Conservation (phyloP, 1,140 invertebrate species). For the Calephelis virginiensis region DNA sequence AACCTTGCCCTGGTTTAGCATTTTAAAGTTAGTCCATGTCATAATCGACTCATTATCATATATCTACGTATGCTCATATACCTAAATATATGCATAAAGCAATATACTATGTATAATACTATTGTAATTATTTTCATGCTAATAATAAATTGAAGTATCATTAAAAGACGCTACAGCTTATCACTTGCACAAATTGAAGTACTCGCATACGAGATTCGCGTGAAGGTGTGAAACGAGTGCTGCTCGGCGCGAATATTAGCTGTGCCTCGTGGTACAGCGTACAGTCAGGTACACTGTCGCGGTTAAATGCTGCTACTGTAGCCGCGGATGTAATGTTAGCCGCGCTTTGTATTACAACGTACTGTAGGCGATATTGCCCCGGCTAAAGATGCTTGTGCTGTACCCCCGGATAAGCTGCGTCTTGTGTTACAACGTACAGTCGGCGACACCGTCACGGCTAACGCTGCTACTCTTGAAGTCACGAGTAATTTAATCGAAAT, state of each 20-base stretch:
- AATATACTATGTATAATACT: too few relatives aligned
- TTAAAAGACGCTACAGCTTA: constrained; percentile 26
- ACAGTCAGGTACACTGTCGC: background rate
- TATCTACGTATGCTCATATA: too few relatives aligned
- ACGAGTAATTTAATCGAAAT: too few relatives aligned
- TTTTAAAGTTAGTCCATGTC: too few relatives aligned
- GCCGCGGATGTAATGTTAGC: constrained; percentile 7
- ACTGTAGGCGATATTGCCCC: background rate
- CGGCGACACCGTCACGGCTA: too few relatives aligned
- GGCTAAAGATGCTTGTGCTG: background rate
- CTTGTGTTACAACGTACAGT: too few relatives aligned
- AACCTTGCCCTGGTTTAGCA: too few relatives aligned
- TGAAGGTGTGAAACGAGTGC: constrained; percentile 45
- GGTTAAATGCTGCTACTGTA: background rate
- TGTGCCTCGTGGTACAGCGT: constrained; percentile 22
- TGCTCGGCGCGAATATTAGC: constrained; percentile 39
- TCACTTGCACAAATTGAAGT: constrained; percentile 19
- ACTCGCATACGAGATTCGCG: constrained; percentile 35
- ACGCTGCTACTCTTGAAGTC: too few relatives aligned
- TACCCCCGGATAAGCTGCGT: too few relatives aligned
- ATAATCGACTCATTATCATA: too few relatives aligned
- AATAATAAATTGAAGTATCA: background rate
- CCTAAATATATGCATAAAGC: too few relatives aligned
- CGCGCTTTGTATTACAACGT: background rate
- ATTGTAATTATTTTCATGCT: background rate